Evolutionary conservation across 2,113 vertebrate species (phyloP).

Genomic region (Atrichornis clamosus): DNA sequence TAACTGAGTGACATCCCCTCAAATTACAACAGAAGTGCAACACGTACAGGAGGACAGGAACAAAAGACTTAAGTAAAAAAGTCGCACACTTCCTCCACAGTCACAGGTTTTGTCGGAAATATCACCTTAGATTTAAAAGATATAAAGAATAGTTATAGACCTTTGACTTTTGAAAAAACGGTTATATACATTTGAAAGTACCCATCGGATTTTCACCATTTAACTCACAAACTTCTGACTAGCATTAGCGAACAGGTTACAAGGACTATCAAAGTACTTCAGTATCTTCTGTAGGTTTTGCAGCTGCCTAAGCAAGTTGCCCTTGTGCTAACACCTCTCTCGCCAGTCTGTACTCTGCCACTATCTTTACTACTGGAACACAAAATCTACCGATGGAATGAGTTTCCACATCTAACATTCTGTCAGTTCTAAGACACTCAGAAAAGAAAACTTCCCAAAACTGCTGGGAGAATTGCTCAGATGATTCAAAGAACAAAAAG

Average conservation of each 20-base stretch:
- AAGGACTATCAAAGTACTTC: not conserved
- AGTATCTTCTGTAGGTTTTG: not conserved
- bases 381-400: not conserved
- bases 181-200: not conserved
- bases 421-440: not conserved
- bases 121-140: not conserved
- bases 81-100: not conserved
- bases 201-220: not conserved
- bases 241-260: not conserved
- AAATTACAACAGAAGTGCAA: not conserved
- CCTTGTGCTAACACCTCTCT: not conserved
- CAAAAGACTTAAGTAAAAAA: not conserved
- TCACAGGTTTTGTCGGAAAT: not conserved
- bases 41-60: not conserved
- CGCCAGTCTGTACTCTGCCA: not conserved
- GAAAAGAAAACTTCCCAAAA: not conserved
- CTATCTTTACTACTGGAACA: not conserved
- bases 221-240: not conserved
- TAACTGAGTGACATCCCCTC: not conserved
- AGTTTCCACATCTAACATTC: not conserved
- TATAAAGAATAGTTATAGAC: not conserved
- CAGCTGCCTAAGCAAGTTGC: not conserved
- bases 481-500: not conserved
- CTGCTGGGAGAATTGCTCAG: not conserved
- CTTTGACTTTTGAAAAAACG: not conserved